phyloP scores from a whole-genome alignment of 1,140 invertebrate genomes.

The Drosophila eugracilis region DNA sequence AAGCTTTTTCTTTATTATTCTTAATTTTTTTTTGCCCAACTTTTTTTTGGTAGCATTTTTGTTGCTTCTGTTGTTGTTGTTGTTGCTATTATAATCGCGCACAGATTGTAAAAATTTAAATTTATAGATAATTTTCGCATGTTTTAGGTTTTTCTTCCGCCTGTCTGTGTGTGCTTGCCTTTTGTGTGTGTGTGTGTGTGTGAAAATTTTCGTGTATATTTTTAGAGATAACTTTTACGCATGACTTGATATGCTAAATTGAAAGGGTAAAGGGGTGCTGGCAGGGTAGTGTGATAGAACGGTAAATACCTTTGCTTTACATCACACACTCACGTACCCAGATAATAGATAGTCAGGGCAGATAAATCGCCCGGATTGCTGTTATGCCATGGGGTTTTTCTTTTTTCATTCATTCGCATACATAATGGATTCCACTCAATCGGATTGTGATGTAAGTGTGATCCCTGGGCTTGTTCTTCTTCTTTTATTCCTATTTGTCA shows the following conservation, averaged over 20 bases:
- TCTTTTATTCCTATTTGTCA: slow-evolving; percentile 24
- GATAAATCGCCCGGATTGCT: slow-evolving; percentile 19
- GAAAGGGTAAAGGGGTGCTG: slow-evolving; percentile 11
- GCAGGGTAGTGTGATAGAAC: not conserved
- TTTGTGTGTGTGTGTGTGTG: slow-evolving; percentile 17
- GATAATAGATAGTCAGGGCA: slow-evolving; percentile 38
- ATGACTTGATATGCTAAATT: slow-evolving; percentile 76
- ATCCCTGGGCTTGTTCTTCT: slow-evolving; percentile 13
- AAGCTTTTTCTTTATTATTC: slow-evolving; percentile 55
- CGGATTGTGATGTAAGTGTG: slow-evolving; percentile 54
- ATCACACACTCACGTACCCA: slow-evolving; percentile 9
- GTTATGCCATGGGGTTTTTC: slow-evolving; percentile 30
- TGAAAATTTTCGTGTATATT: slow-evolving; percentile 56
- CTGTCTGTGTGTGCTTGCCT: slow-evolving; percentile 21
- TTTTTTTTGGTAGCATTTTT: slow-evolving; percentile 72
- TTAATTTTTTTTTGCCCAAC: slow-evolving; percentile 11
- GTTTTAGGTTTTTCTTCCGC: slow-evolving; percentile 67
- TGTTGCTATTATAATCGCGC: slow-evolving; percentile 70
- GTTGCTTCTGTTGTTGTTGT: slow-evolving; percentile 59
- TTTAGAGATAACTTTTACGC: slow-evolving; percentile 78
- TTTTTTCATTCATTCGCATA: too few relatives aligned
- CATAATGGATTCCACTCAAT: slow-evolving; percentile 33
- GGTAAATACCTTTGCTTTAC: slow-evolving; percentile 44
- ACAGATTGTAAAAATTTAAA: slow-evolving; percentile 83
- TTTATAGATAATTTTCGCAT: slow-evolving; percentile 83